Conservation (phyloP, 2,113 vertebrate genomes). For the Oryzias melastigma region DNA sequence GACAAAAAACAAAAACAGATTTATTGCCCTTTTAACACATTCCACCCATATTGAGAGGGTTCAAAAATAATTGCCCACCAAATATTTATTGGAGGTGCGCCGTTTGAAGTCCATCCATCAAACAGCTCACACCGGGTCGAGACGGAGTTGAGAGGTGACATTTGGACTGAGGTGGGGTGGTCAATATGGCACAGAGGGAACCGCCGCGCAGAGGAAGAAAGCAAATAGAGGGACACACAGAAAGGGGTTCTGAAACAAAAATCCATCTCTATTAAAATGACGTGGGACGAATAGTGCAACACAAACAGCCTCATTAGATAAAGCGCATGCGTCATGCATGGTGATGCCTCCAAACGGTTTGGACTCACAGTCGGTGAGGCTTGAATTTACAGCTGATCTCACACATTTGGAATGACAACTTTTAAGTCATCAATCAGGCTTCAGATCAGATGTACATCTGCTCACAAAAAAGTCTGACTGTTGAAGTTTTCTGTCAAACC, state of each 20-base stretch:
- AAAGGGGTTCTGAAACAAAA: not conserved
- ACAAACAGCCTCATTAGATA: not conserved
- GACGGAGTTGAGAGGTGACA: slow-evolving; percentile 15
- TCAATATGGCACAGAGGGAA: slow-evolving; percentile 11
- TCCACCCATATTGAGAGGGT: not conserved
- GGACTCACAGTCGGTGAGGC: not conserved
- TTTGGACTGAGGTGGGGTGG: slow-evolving; percentile 9
- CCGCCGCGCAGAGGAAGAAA: slow-evolving; percentile 4
- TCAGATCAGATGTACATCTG: no score
- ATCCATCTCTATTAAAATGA: slow-evolving; percentile 10
- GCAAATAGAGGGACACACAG: slow-evolving; percentile 2
- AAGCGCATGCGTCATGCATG: not conserved
- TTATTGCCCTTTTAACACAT: slow-evolving; percentile 7
- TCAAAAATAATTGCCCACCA: slow-evolving; percentile 1
- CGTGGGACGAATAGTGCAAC: not conserved
- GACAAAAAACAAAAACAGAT: not conserved
- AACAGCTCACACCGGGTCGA: not conserved
- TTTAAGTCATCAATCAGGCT: no score
- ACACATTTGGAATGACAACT: not conserved
- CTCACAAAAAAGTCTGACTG: no score
- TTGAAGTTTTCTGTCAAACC: no score
- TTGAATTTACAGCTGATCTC: not conserved
- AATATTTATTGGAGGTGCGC: slow-evolving; percentile 5
- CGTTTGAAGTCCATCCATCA: slow-evolving; percentile 17
- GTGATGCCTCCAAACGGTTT: not conserved